These are phyloP conservation scores for Anthonomus grandis DNA, from an alignment of 1,140 invertebrate species.

Conservation along the genomic window DNA sequence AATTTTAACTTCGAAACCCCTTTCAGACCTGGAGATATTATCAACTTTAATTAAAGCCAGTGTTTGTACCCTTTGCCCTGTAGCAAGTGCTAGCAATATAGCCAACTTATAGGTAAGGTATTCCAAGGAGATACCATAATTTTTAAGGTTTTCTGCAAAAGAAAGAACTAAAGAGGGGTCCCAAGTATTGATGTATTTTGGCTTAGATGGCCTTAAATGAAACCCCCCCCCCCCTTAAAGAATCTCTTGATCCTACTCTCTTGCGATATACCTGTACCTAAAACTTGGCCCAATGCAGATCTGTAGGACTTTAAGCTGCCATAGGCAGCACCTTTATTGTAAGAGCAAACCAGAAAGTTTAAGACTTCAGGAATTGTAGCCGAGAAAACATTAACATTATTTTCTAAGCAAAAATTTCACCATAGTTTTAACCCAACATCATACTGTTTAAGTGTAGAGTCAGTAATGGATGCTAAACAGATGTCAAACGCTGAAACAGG, in stretches of 20 bases:
- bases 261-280: too few relatives aligned
- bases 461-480: neutral
- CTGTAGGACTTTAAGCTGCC: neutral
- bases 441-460: conserved; percentile 2
- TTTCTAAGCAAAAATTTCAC: neutral
- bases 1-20: too few relatives aligned
- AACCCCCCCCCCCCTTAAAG: neutral
- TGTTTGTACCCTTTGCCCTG: too few relatives aligned
- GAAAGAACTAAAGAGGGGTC: neutral
- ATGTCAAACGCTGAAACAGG: neutral
- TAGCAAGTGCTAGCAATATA: too few relatives aligned
- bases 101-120: too few relatives aligned
- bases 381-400: neutral
- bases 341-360: neutral
- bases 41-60: too few relatives aligned
- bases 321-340: neutral
- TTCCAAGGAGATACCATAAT: neutral
- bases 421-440: neutral
- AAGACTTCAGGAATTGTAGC: neutral
- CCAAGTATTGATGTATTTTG: neutral
- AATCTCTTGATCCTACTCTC: too few relatives aligned
- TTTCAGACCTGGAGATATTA: too few relatives aligned
- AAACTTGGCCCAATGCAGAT: too few relatives aligned
- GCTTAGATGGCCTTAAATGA: neutral
- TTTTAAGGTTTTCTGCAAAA: neutral